Evolutionary conservation across 2,888 invertebrate genomes (phyloP).

Genomic region (Zygogramma bicolorata): DNA sequence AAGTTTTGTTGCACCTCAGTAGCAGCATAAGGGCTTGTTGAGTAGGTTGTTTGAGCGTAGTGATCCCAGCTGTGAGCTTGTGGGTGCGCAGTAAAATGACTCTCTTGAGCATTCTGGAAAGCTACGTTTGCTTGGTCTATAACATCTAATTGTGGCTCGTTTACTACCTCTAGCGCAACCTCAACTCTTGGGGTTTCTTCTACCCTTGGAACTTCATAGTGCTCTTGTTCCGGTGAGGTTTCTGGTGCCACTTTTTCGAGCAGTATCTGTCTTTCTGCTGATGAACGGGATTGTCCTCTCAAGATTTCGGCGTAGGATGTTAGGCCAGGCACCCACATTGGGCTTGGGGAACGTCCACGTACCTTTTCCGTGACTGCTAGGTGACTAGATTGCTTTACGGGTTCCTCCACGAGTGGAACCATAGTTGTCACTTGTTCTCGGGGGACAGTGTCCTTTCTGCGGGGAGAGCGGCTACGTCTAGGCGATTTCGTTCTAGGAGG

Average conservation of each 20-base stretch:
- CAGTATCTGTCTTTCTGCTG: constrained; percentile 37
- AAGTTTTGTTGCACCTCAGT: constrained; percentile 41
- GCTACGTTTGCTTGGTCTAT: background rate
- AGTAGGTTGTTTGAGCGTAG: constrained; percentile 52
- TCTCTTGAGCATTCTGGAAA: background rate
- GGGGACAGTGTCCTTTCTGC: constrained; percentile 61
- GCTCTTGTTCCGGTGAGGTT: background rate
- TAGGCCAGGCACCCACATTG: constrained; percentile 80
- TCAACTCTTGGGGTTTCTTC: background rate
- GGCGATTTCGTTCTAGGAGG: constrained; percentile 55
- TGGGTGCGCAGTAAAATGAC: constrained; percentile 34
- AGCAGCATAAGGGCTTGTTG: constrained; percentile 18
- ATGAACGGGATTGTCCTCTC: constrained; percentile 69
- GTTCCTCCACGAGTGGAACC: background rate
- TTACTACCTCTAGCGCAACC: background rate
- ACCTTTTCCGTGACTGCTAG: constrained; percentile 43
- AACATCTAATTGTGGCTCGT: background rate
- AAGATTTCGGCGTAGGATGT: constrained; percentile 86
- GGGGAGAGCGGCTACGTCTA: constrained; percentile 70
- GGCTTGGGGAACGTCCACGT: constrained; percentile 75
- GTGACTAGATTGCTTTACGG: background rate
- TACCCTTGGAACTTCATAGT: background rate
- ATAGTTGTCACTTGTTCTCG: background rate
- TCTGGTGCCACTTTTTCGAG: constrained; percentile 13
- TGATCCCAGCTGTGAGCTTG: constrained; percentile 52